phyloP scores from a whole-genome alignment of 2,888 invertebrate genomes.

The Tenodera sinensis region DNA sequence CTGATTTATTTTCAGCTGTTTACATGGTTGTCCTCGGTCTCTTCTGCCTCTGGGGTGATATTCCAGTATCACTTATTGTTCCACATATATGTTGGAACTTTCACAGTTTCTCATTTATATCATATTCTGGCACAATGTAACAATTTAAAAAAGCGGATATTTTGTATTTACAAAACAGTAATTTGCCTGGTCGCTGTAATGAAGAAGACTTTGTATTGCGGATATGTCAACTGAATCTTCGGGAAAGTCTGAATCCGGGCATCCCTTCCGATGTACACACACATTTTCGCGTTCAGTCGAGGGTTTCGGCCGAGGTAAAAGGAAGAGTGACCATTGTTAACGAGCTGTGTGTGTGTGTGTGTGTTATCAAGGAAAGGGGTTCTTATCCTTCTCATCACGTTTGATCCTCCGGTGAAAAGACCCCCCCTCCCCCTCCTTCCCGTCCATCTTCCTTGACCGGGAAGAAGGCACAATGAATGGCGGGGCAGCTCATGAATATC shows the following conservation, averaged over 20 bases:
- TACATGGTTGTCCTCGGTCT: too few species aligned
- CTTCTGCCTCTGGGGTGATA: too few species aligned
- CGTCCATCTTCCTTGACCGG: background rate
- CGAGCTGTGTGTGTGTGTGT: background rate
- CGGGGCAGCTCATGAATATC: slow-evolving; percentile 6
- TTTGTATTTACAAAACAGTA: too few species aligned
- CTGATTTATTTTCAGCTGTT: too few species aligned
- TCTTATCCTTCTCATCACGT: slow-evolving; percentile 2
- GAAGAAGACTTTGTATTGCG: too few species aligned
- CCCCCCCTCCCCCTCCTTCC: background rate
- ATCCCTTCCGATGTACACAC: background rate
- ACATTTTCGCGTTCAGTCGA: background rate
- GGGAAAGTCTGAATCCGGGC: background rate
- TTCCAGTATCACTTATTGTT: too few species aligned
- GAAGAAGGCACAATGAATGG: slow-evolving; percentile 1
- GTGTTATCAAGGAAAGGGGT: slow-evolving; percentile 16
- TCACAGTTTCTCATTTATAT: too few species aligned
- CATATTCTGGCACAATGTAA: too few species aligned
- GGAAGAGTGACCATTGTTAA: background rate
- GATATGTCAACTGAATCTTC: background rate
- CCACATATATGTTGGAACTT: too few species aligned
- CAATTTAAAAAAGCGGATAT: too few species aligned
- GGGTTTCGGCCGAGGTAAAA: background rate
- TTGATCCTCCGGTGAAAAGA: slow-evolving; percentile 5
- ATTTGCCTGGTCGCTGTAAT: too few species aligned